A percentile compares a stretch with the other conserved stretches of the same genome.
These are phyloP conservation scores for Rutpela maculata DNA, from an alignment of 2,888 invertebrate species.

Conservation along the genomic window DNA sequence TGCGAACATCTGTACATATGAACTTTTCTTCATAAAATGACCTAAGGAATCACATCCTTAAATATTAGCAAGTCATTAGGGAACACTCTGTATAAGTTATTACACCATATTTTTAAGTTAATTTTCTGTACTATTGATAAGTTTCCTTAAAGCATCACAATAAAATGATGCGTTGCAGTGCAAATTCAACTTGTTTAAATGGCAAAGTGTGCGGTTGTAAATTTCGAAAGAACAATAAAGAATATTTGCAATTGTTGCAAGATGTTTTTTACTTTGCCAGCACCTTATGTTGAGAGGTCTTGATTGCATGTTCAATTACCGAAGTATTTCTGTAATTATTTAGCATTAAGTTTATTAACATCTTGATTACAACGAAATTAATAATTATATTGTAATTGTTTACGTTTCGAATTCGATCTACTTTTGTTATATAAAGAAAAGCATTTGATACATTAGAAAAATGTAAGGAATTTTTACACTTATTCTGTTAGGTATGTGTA, in stretches of 20 bases:
- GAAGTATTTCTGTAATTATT: conserved; percentile 9
- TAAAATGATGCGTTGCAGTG: no score
- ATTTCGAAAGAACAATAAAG: conserved; percentile 2
- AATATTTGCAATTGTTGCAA: conserved; percentile 15
- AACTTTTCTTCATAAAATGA: no score
- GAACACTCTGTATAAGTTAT: no score
- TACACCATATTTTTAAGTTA: no score
- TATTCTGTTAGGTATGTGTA: no score
- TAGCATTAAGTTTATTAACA: conserved; percentile 14
- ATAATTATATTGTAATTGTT: conserved; percentile 1
- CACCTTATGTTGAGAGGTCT: conserved; percentile 4
- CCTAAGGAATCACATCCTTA: no score
- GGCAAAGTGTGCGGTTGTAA: background rate
- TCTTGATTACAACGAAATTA: conserved; percentile 20
- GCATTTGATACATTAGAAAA: background rate
- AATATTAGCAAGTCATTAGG: no score
- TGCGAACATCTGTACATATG: no score
- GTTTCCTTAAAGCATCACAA: no score
- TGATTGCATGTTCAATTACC: conserved; percentile 1
- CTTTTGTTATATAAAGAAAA: background rate
- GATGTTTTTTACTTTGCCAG: conserved; percentile 16
- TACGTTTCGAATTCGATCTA: background rate
- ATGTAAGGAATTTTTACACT: background rate
- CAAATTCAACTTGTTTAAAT: background rate
- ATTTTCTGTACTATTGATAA: no score